A percentile compares a stretch with the other conserved stretches of the same genome.
Conservation (phyloP, 2,113 vertebrate genomes). For the Pleuronectes platessa region DNA sequence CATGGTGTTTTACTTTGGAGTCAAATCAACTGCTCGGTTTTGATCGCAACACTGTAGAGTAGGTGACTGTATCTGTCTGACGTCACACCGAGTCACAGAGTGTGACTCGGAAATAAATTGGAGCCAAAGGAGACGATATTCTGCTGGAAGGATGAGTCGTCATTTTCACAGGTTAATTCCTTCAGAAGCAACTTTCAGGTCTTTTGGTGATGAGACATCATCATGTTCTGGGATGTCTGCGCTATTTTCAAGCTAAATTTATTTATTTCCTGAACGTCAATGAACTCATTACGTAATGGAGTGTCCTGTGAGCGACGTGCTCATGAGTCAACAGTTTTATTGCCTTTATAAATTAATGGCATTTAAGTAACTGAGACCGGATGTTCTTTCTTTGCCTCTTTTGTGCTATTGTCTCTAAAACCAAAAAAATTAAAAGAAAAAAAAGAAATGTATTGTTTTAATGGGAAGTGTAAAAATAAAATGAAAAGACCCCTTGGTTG, state of each 20-base stretch:
- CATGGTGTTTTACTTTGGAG: background rate
- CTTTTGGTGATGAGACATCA: constrained; percentile 3
- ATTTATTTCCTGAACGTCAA: constrained; percentile 49
- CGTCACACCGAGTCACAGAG: constrained; percentile 1
- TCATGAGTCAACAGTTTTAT: constrained; percentile 50
- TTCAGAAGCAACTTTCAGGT: constrained; percentile 7
- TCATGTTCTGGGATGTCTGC: constrained; percentile 9
- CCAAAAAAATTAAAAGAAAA: background rate
- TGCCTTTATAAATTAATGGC: background rate
- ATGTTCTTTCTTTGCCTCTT: constrained; percentile 11
- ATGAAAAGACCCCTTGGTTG: constrained; percentile 43
- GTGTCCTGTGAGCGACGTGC: constrained; percentile 39
- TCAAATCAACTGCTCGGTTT: background rate
- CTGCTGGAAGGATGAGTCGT: background rate
- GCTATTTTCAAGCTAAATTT: constrained; percentile 47
- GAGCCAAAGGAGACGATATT: constrained; percentile 9
- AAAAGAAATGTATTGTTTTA: constrained; percentile 1
- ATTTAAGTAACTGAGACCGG: background rate
- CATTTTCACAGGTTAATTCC: constrained; percentile 21
- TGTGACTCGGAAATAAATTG: constrained; percentile 16
- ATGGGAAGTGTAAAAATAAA: constrained; percentile 14
- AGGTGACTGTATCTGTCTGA: constrained; percentile 13
- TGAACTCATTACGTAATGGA: constrained; percentile 74
- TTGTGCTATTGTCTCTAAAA: background rate
- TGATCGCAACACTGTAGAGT: background rate